Base-by-base conservation (phyloP, 2,888 invertebrate genomes). In the Nomada ferruginata region DNA sequence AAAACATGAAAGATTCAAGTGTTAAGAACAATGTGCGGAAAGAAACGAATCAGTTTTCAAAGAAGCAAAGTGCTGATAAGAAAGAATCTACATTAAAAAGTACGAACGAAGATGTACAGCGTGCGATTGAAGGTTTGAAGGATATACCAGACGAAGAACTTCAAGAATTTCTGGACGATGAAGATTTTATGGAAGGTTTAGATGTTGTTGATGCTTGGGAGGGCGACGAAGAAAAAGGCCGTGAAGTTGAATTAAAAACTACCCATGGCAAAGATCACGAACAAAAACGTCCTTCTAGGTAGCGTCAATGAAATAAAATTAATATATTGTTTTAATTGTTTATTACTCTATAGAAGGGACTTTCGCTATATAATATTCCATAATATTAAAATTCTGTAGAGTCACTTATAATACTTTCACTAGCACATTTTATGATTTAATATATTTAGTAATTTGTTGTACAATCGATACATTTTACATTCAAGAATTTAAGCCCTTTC, bases 131-230 rank as follows among this genome's bases (percentile, higher is more conserved):
- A 36, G 91, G 92, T 5, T 79, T 91, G 0, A 92, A 91, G 26
- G 91, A 91, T 0, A 92, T 92, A 70, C 90, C 92, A 0, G 93
- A 93, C 63, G 92, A 92, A 77, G 91, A 93, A 47, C 87, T 93
- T 13, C 92, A 92, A 76, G 92, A 91, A 74, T 91, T 92, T 53
- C 83, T 93, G 10, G 90, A 92, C 15, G 93, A 93, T 65, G 92
- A 93, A 79, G 93, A 92, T 42, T 92, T 92, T 52, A 92, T 93
- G 87, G 83, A 91, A 68, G 92, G 91, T 47, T 85, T 93, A 50
- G 91, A 93, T 44, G 92, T 93, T 0, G 91, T 92, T 0, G 93
- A 93, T n/a, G 89, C 92, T 0, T 93, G 93, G 93, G 92, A 92
- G 50, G 92, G 92, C 0, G 93, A 93, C 2, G 91, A 92, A 63